These are phyloP conservation scores for Neoniphon sammara DNA, from an alignment of 2,797 vertebrate genomes.

Conservation along the genomic window DNA sequence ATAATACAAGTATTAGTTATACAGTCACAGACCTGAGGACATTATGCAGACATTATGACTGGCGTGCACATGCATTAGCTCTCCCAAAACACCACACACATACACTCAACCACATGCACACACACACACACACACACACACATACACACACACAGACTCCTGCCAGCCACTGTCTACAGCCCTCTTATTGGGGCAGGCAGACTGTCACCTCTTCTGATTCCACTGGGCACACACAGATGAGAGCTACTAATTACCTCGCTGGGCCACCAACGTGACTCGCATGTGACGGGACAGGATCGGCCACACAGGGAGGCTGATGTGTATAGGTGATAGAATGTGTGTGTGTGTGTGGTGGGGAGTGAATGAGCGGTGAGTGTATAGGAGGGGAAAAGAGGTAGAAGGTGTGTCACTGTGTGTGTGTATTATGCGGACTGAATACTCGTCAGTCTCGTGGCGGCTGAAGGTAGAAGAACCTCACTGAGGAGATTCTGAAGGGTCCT, in stretches of 20 bases:
- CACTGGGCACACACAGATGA: conserved; percentile 57
- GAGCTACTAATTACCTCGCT: conserved; percentile 73
- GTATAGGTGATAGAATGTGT: conserved; percentile 9
- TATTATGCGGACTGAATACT: conserved; percentile 29
- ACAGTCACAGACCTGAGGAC: conserved; percentile 65
- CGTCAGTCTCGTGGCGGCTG: conserved; percentile 27
- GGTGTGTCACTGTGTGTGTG: conserved; percentile 14
- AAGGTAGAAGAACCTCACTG: conserved; percentile 21
- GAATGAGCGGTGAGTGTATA: conserved; percentile 23
- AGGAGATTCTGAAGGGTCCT: conserved; percentile 45
- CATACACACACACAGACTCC: conserved; percentile 7
- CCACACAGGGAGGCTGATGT: conserved; percentile 32
- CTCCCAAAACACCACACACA: conserved; percentile 1
- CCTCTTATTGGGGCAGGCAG: conserved; percentile 59
- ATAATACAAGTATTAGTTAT: conserved; percentile 73
- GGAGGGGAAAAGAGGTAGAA: conserved; percentile 3
- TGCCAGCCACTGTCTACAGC: conserved; percentile 45
- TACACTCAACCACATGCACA: no score
- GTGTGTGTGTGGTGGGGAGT: conserved; percentile 21
- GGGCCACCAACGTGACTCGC: conserved; percentile 68
- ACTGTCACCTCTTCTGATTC: conserved; percentile 69
- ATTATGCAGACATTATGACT: conserved; percentile 65
- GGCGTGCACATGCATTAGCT: conserved; percentile 45
- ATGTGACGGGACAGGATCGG: conserved; percentile 50
- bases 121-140: conserved; percentile 15